Evolutionary conservation across 2,888 invertebrate genomes (phyloP).

Genomic region (Phorcus lineatus): DNA sequence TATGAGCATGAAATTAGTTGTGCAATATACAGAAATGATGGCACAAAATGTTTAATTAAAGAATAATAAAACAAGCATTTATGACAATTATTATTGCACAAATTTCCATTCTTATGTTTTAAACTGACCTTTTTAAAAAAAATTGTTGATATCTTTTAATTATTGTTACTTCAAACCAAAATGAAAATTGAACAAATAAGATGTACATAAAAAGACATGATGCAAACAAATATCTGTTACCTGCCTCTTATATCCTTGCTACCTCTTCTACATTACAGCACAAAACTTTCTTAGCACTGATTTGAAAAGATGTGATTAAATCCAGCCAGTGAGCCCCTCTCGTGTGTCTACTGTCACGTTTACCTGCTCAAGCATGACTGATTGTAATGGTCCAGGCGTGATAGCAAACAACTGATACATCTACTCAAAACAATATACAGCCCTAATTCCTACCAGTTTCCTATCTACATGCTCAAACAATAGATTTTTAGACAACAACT

Average conservation of each 20-base stretch:
- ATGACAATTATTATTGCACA: too few species aligned
- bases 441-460: conserved; percentile 20
- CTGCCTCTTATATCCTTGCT: neutral
- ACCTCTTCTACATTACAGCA: neutral
- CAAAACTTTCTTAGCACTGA: conserved; percentile 16
- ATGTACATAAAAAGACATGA: neutral
- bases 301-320: conserved; percentile 20
- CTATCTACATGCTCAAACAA: conserved; percentile 18
- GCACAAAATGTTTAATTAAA: too few species aligned
- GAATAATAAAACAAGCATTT: too few species aligned
- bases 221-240: neutral
- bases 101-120: too few species aligned
- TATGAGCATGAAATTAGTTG: too few species aligned
- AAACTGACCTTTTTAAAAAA: too few species aligned
- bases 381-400: conserved; percentile 22
- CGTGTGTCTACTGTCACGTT: conserved; percentile 4
- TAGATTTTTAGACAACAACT: neutral
- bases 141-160: too few species aligned
- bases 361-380: conserved; percentile 24
- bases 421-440: conserved; percentile 12
- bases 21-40: too few species aligned
- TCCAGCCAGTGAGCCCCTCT: neutral
- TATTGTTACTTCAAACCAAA: too few species aligned
- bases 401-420: conserved; percentile 21
- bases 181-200: too few species aligned